Percentiles rank a stretch among this genome's conserved stretches.
Conservation (phyloP, 1,140 invertebrate genomes). For the Uloborus diversus region DNA sequence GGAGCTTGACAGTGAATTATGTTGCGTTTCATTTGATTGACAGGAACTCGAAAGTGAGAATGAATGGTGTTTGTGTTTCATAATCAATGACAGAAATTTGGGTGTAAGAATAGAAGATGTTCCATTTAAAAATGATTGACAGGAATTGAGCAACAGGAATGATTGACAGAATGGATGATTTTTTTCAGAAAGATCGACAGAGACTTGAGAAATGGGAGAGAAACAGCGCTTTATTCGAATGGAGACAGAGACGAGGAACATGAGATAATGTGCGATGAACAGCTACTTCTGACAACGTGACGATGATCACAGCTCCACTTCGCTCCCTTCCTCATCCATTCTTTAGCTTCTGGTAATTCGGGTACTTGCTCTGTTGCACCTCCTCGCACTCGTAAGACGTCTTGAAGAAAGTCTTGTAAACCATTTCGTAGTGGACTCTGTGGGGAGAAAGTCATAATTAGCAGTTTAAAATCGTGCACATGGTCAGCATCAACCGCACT, state of each 20-base stretch:
- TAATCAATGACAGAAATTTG: too few species aligned
- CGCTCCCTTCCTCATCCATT: not conserved
- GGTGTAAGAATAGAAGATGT: too few species aligned
- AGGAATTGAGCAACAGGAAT: too few species aligned
- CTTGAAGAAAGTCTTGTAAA: conserved; percentile 41
- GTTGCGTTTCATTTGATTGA: too few species aligned
- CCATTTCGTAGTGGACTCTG: conserved; percentile 48
- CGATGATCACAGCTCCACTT: conserved; percentile 12
- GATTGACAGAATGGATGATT: too few species aligned
- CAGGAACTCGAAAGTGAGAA: too few species aligned
- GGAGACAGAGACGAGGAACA: not conserved
- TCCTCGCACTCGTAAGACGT: conserved; percentile 37
- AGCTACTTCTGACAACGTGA: conserved; percentile 37
- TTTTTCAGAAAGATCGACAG: not conserved
- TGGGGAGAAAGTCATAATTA: too few species aligned
- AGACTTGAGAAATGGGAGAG: not conserved
- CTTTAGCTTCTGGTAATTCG: conserved; percentile 27
- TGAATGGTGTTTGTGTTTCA: too few species aligned
- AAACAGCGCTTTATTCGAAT: conserved; percentile 17
- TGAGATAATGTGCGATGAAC: conserved; percentile 45
- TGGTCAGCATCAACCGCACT: too few species aligned
- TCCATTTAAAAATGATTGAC: too few species aligned
- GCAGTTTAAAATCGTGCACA: too few species aligned
- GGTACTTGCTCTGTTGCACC: not conserved
- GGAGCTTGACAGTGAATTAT: too few species aligned